A percentile compares a stretch with the other conserved stretches of the same genome.
These are phyloP conservation scores for Halictus rubicundus DNA, from an alignment of 1,140 invertebrate genomes.

Conservation along the genomic window DNA sequence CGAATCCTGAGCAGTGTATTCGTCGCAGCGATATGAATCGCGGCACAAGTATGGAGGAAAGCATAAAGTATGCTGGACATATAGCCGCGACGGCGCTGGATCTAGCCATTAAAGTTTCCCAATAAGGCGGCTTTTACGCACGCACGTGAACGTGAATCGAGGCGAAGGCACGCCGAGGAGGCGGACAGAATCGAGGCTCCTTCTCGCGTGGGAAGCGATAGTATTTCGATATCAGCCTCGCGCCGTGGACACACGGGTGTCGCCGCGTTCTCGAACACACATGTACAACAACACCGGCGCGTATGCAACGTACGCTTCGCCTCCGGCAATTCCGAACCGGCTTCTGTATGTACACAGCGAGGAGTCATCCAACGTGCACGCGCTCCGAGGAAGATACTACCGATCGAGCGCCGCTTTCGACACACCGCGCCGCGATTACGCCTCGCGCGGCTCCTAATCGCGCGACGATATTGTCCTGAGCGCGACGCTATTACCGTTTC, in stretches of 20 bases:
- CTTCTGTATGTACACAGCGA: constrained; percentile 25
- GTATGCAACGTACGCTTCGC: background rate
- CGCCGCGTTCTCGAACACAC: background rate
- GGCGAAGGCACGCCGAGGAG: background rate
- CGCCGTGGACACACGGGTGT: constrained; percentile 30
- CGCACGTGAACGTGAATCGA: constrained; percentile 34
- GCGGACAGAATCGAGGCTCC: constrained; percentile 36
- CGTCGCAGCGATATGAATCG: constrained; percentile 33
- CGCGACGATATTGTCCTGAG: too few species aligned
- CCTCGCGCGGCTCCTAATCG: background rate
- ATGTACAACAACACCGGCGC: background rate
- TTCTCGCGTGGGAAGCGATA: constrained; percentile 49
- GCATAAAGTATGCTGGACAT: constrained; percentile 34
- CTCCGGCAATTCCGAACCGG: background rate
- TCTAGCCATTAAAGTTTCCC: constrained; percentile 48
- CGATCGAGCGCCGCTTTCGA: background rate
- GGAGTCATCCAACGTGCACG: constrained; percentile 5
- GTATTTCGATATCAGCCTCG: constrained; percentile 50
- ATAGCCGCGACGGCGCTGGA: background rate
- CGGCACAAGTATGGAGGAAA: constrained; percentile 22
- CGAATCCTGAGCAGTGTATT: background rate
- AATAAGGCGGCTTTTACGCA: constrained; percentile 46
- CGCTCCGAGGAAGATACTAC: background rate
- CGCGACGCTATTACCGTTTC: too few species aligned
- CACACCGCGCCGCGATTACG: background rate